These are phyloP conservation scores for Heliconius hermathena DNA, from an alignment of 1,140 invertebrate genomes.

Conservation along the genomic window DNA sequence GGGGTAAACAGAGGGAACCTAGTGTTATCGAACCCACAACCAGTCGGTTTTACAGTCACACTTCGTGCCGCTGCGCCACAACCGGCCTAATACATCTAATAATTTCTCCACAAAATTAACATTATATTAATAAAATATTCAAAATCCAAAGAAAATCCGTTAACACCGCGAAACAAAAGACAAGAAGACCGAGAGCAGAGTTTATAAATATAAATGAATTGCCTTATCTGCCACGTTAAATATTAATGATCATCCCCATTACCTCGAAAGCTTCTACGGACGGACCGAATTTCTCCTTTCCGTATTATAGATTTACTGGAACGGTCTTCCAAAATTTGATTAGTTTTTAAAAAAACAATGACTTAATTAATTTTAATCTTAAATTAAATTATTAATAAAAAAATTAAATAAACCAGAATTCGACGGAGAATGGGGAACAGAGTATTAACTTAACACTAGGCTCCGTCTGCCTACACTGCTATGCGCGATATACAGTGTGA, in stretches of 20 bases:
- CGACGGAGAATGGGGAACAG: no score
- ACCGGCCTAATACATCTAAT: background rate
- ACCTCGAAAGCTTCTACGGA: conserved; percentile 49
- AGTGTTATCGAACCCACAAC: no score
- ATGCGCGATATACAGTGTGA: no score
- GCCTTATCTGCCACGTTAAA: conserved; percentile 52
- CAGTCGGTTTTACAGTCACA: no score
- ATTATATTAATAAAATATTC: conserved; percentile 18
- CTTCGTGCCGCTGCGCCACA: no score
- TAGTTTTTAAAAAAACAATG: background rate
- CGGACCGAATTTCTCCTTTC: conserved; percentile 17
- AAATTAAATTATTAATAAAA: no score
- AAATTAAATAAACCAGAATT: no score
- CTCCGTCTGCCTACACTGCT: no score
- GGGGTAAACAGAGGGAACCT: no score
- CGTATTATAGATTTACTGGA: conserved; percentile 12
- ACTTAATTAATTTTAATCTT: background rate
- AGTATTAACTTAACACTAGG: no score
- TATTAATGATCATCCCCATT: conserved; percentile 58
- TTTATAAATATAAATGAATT: conserved; percentile 44
- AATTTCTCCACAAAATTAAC: background rate
- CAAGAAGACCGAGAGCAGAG: conserved; percentile 19
- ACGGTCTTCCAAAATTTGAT: background rate
- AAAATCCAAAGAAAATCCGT: conserved; percentile 29
- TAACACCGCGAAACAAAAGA: conserved; percentile 24